Evolutionary conservation across 2,113 vertebrate genomes (phyloP), one percentile per base, ranked within the genome.

Genomic region (Terrapene triunguis): DNA sequence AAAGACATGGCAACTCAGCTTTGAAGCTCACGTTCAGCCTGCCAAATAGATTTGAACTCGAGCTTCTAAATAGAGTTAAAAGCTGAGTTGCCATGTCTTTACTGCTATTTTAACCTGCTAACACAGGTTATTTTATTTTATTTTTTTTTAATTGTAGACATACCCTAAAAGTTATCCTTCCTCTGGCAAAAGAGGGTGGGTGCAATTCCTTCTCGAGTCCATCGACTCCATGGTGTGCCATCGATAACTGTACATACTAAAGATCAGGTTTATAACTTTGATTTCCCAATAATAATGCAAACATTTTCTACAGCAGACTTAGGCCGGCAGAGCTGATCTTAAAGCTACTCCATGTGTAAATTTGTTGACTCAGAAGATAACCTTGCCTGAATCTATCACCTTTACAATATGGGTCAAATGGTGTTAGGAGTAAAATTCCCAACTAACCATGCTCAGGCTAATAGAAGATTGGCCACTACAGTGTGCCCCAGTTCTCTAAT

Each of bases 381-480:
- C 89, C 55, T 93, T 72, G 79, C 50, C 86, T 94, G 80, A 72
- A 44, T 27, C 13, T 35, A 81, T 93, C 76, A 25, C 86, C 80
- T 0, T 83, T 93, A 6, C 72, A 82, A 54, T 87, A 69, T 53
- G 65, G 94, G 53, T 80, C 74, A 87, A 78, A 57, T 80, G 48
- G 69, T 82, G 48, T 11, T 83, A 88, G 84, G 50, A 91, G 1
- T 94, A 96, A 91, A 69, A 69, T 69, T 81, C 89, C 91, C 84
- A 74, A 4, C 44, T 50, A 84, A 24, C 0, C 0, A n/a, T 0
- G 0, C 32, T 38, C 2, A 44, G 80, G 82, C 57, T 74, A 57
- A 25, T 10, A 86, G 89, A 85, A 94, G 78, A 42, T 78, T 42
- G 80, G 54, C 69, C 87, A 59, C 53, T 51, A 35, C 80, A 42